Percentiles rank a stretch among this genome's conserved stretches.
These are phyloP conservation scores for Meandrusa payeni DNA, from an alignment of 2,888 invertebrate genomes.

Conservation along the genomic window DNA sequence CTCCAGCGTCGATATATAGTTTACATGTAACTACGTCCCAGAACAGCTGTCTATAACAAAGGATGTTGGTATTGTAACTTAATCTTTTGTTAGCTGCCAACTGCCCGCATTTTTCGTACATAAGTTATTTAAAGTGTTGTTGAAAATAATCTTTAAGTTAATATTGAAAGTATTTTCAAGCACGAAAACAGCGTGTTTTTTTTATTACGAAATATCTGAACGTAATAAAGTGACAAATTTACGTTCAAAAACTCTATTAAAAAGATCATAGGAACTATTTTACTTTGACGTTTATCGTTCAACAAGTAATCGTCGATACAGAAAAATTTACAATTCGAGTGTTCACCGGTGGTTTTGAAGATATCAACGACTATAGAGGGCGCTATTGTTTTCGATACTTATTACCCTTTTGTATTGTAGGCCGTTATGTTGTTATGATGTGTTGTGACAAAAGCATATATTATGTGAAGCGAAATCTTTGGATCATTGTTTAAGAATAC, in stretches of 20 bases:
- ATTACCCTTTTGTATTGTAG: constrained; percentile 42
- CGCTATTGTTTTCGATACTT: constrained; percentile 59
- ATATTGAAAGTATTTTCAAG: constrained; percentile 3
- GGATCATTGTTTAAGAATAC: too few relatives aligned
- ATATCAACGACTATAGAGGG: constrained; percentile 42
- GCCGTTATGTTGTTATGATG: constrained; percentile 2
- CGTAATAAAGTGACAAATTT: constrained; percentile 31
- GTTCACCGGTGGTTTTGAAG: constrained; percentile 48
- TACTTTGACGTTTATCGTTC: constrained; percentile 24
- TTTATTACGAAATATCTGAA: not conserved
- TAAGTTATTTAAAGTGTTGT: too few relatives aligned
- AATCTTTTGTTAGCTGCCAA: not conserved
- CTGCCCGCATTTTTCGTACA: too few relatives aligned
- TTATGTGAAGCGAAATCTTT: too few relatives aligned
- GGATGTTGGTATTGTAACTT: not conserved
- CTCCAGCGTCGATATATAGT: too few relatives aligned
- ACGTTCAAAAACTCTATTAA: not conserved
- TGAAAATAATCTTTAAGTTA: constrained; percentile 5
- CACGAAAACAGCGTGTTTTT: constrained; percentile 9
- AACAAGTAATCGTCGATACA: too few relatives aligned
- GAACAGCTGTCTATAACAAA: too few relatives aligned
- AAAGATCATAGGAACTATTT: constrained; percentile 2
- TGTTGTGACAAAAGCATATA: constrained; percentile 7
- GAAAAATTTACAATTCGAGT: constrained; percentile 49
- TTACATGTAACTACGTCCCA: too few relatives aligned